Percentiles rank a stretch among this genome's conserved stretches.
Conservation (phyloP, 2,888 invertebrate genomes). For the Dilophus febrilis region DNA sequence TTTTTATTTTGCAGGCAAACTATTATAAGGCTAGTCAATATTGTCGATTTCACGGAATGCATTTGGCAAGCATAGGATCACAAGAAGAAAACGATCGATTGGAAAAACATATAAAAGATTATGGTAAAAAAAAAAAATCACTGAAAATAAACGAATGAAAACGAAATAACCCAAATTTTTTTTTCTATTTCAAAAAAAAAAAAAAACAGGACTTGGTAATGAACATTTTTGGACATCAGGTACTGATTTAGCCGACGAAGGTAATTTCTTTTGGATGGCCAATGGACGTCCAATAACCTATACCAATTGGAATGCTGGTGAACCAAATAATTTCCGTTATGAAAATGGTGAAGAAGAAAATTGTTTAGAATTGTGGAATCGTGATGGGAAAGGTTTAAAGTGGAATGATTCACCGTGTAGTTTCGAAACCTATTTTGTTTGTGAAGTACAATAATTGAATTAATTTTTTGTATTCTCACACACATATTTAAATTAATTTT, state of each 20-base stretch:
- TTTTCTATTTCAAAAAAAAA: not conserved
- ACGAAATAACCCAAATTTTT: too few relatives aligned
- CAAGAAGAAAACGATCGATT: conserved; percentile 82
- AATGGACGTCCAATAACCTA: conserved; percentile 76
- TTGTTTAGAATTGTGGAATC: conserved; percentile 75
- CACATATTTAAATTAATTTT: too few relatives aligned
- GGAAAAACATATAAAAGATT: conserved; percentile 79
- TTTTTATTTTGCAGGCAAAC: conserved; percentile 84
- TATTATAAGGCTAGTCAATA: conserved; percentile 86
- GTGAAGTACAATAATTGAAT: conserved; percentile 50
- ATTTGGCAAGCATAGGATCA: conserved; percentile 73
- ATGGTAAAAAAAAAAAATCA: conserved; percentile 49
- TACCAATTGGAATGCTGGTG: conserved; percentile 87
- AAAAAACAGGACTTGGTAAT: conserved; percentile 57
- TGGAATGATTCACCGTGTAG: conserved; percentile 92
- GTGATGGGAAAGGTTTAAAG: conserved; percentile 79
- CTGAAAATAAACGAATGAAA: too few relatives aligned
- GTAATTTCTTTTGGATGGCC: conserved; percentile 86
- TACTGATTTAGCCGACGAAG: conserved; percentile 80
- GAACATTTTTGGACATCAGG: conserved; percentile 91
- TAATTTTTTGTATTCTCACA: not conserved
- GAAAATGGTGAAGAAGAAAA: conserved; percentile 89
- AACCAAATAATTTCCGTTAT: conserved; percentile 77
- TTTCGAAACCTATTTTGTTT: conserved; percentile 83
- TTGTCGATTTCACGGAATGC: conserved; percentile 86